phyloP scores from a whole-genome alignment of 1,140 invertebrate genomes.

The Ceratina japonica region DNA sequence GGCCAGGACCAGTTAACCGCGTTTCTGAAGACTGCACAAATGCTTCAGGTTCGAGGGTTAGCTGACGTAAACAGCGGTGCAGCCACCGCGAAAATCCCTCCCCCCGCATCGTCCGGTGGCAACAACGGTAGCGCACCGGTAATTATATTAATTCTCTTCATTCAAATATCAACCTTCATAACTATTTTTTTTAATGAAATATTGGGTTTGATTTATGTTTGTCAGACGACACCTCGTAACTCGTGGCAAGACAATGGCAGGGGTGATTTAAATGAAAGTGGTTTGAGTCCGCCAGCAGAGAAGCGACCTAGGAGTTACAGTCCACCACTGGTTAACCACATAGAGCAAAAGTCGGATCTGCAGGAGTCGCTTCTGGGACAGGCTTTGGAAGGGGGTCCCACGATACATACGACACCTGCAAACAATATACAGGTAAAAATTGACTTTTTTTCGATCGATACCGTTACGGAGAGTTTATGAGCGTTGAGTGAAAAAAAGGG shows the following conservation, averaged over 20 bases:
- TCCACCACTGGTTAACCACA: slow-evolving; percentile 77
- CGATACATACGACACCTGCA: slow-evolving; percentile 78
- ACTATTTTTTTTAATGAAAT: not conserved
- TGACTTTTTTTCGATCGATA: too few species aligned
- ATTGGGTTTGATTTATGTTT: not conserved
- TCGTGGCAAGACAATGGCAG: slow-evolving; percentile 80
- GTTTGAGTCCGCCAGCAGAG: slow-evolving; percentile 78
- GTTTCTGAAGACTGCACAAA: slow-evolving; percentile 93
- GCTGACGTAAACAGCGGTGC: slow-evolving; percentile 87
- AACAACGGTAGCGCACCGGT: slow-evolving; percentile 77
- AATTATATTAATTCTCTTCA: slow-evolving; percentile 47
- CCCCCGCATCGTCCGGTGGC: slow-evolving; percentile 71
- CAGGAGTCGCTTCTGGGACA: slow-evolving; percentile 86
- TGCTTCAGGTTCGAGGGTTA: slow-evolving; percentile 93
- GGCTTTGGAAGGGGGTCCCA: slow-evolving; percentile 84
- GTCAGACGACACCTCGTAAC: slow-evolving; percentile 76
- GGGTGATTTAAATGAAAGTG: slow-evolving; percentile 74
- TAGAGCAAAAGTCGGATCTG: slow-evolving; percentile 80
- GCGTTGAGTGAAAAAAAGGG: not conserved
- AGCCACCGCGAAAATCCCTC: slow-evolving; percentile 77
- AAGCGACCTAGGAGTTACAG: slow-evolving; percentile 81
- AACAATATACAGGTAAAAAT: slow-evolving; percentile 74
- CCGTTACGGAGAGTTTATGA: too few species aligned
- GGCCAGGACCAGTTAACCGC: slow-evolving; percentile 93
- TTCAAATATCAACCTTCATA: not conserved